Evolutionary conservation across 1,140 invertebrate species (phyloP).

Genomic region (Lasaia peninsularis): DNA sequence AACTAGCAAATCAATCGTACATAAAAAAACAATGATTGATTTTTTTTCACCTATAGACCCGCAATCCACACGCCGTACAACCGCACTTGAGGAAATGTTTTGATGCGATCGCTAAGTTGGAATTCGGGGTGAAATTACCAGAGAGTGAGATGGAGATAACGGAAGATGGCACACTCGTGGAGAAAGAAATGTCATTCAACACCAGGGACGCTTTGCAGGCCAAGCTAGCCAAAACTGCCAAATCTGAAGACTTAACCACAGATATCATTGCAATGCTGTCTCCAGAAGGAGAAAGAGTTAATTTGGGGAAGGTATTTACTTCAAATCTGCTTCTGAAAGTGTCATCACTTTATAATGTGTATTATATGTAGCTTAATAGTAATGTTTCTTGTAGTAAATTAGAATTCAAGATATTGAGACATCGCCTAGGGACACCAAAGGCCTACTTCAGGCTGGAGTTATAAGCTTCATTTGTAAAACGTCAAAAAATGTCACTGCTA

Average conservation of each 20-base stretch:
- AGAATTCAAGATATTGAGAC: too few species aligned
- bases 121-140: constrained; percentile 81
- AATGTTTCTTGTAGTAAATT: too few species aligned
- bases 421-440: too few species aligned
- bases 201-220: constrained; percentile 59
- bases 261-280: constrained; percentile 93
- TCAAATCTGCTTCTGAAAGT: too few species aligned
- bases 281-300: constrained; percentile 89
- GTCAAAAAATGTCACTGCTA: too few species aligned
- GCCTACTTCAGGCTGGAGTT: too few species aligned
- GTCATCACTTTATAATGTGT: too few species aligned
- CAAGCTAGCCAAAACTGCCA: constrained; percentile 53
- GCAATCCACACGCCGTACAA: constrained; percentile 92
- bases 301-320: constrained; percentile 85
- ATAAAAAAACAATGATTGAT: too few species aligned
- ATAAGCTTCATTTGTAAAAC: too few species aligned
- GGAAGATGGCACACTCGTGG: constrained; percentile 55
- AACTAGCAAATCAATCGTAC: too few species aligned
- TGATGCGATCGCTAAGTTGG: constrained; percentile 88
- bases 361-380: too few species aligned
- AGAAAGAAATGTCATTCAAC: constrained; percentile 58
- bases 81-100: constrained; percentile 94
- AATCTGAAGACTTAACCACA: constrained; percentile 79
- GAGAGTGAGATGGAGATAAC: constrained; percentile 74
- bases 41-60: constrained; percentile 83